Evolutionary conservation across 1,140 invertebrate species (phyloP).

Genomic region (Lepidurus arcticus): DNA sequence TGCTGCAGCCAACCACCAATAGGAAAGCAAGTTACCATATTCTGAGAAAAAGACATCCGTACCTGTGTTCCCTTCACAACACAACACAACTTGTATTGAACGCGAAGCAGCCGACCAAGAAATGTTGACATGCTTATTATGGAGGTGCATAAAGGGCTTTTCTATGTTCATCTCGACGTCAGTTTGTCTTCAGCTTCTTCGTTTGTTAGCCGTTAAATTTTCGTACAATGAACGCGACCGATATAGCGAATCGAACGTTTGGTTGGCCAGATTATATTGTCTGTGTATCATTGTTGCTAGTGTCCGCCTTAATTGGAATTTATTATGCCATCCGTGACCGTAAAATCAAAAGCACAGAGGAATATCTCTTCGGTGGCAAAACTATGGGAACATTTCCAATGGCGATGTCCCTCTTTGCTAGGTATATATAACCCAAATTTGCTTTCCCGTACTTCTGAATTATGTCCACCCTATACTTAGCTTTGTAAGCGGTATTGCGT

Average conservation of each 20-base stretch:
- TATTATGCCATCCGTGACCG: constrained; percentile 44
- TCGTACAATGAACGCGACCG: not conserved
- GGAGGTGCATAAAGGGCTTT: not conserved
- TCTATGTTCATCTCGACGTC: not conserved
- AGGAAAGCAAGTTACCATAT: not conserved
- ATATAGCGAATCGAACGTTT: constrained; percentile 19
- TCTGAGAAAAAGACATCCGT: not conserved
- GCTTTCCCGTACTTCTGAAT: not conserved
- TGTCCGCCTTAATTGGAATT: constrained; percentile 40
- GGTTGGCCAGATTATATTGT: constrained; percentile 33
- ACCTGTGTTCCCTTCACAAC: too few species aligned
- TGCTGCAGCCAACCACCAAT: too few species aligned
- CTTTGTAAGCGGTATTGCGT: constrained; percentile 46
- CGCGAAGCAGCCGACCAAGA: not conserved
- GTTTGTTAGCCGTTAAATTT: constrained; percentile 5
- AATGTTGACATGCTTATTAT: not conserved
- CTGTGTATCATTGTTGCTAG: constrained; percentile 18
- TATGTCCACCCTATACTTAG: not conserved
- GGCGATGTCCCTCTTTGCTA: constrained; percentile 40
- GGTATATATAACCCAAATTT: constrained; percentile 25
- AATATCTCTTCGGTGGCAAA: constrained; percentile 44
- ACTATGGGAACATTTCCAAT: constrained; percentile 42
- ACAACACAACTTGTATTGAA: not conserved
- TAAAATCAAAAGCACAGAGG: constrained; percentile 41
- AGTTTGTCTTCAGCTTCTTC: not conserved